A percentile compares a stretch with the other conserved stretches of the same genome.
phyloP scores from a whole-genome alignment of 2,888 invertebrate species.

The Apamea anceps region DNA sequence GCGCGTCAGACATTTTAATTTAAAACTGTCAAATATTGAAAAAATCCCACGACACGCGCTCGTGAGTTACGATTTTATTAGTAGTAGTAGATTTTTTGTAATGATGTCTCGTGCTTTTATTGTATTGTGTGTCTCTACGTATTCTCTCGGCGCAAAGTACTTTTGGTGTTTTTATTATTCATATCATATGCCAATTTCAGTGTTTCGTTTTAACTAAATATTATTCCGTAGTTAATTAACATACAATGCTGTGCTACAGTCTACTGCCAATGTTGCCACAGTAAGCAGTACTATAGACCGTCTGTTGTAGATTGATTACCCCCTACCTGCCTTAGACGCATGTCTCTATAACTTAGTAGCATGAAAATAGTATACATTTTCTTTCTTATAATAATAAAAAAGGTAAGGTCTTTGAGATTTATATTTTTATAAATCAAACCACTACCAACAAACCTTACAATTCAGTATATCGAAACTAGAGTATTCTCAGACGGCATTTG shows the following conservation, averaged over 20 bases:
- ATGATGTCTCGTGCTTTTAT: slow-evolving; percentile 17
- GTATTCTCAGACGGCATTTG: slow-evolving; percentile 79
- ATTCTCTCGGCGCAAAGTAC: slow-evolving; percentile 39
- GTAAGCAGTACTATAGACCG: slow-evolving; percentile 65
- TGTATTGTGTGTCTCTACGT: background rate
- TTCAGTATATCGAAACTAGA: slow-evolving; percentile 46
- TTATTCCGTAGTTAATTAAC: slow-evolving; percentile 67
- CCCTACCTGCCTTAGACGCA: slow-evolving; percentile 71
- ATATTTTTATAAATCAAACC: slow-evolving; percentile 33
- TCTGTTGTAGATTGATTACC: slow-evolving; percentile 70
- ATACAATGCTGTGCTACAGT: slow-evolving; percentile 86
- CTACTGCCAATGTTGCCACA: slow-evolving; percentile 67
- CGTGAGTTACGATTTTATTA: background rate
- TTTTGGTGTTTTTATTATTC: slow-evolving; percentile 15
- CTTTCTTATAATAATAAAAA: slow-evolving; percentile 34
- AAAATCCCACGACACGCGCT: background rate
- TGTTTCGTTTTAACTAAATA: slow-evolving; percentile 49
- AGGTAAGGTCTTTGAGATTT: slow-evolving; percentile 63
- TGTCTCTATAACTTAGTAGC: slow-evolving; percentile 68
- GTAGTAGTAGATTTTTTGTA: slow-evolving; percentile 16
- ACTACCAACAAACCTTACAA: slow-evolving; percentile 30
- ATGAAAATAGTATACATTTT: slow-evolving; percentile 69
- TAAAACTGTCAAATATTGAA: background rate
- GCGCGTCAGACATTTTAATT: background rate
- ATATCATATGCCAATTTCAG: slow-evolving; percentile 27